Evolutionary conservation across 2,888 invertebrate species (phyloP), one percentile per base, ranked within the genome.

Genomic region (Linyphia triangularis): DNA sequence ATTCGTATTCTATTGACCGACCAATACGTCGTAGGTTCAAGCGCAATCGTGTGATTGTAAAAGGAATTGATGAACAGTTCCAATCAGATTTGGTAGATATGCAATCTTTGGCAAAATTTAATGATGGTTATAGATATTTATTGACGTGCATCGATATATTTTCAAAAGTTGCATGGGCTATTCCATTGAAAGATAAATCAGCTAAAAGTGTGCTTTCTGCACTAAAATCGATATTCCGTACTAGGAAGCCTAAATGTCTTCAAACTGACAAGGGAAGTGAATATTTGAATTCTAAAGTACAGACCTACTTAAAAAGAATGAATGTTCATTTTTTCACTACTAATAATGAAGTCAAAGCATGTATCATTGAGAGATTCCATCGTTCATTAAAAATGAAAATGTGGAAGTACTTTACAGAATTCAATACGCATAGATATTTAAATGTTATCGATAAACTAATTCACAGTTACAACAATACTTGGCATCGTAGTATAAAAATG

Each of bases 341-440:
- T 0, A 84, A 91, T 10, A 91, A 91, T 86, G 90, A 91, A 59
- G 90, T 91, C 5, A 92, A 92, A 89, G 91, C 91, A 1, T 86
- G 90, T 0, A 86, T 92, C 3, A 90, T 91, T 4, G 92, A 92
- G 90, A 72, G 92, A 5, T 91, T 91, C 16, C 91, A 92, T 88
- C 72, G 92, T 73, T 92, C 91, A 4, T 51, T 92, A 13, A 92
- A 92, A 86, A 90, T 90, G 30, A 91, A 78, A 70, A 72, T 89
- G 78, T 72, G 40, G 67, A 84, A 79, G 33, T 89, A 89, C 19
- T 89, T 85, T 22, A 89, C 88, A 22, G 63, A 70, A 30, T 33
- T 19, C 33, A 78, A 83, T 22, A 88, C 88, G 22, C 19, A 19
- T 5, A 79, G 67, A 22, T 89, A 69, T n/a, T 59, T 81, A 10